Evolutionary conservation across 1,140 invertebrate species (phyloP).

Genomic region (Panulirus ornatus): DNA sequence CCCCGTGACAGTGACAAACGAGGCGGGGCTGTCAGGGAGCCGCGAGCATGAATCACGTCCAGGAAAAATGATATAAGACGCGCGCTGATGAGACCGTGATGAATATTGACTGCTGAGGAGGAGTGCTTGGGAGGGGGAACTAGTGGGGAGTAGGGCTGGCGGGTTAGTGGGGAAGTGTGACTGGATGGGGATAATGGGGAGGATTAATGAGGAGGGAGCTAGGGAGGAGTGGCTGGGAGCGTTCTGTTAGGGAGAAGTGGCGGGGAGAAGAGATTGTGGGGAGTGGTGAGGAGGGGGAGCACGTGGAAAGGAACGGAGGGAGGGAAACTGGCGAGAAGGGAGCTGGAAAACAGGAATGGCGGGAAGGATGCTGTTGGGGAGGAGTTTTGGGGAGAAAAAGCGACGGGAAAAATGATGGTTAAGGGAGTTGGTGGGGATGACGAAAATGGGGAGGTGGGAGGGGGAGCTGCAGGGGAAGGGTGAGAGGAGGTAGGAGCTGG

Average conservation of each 20-base stretch:
- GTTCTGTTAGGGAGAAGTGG: neutral
- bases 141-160: too few relatives aligned
- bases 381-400: neutral
- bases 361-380: neutral
- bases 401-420: neutral
- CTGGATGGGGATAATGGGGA: neutral
- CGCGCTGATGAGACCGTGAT: constrained; percentile 33
- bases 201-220: neutral
- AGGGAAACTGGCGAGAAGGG: neutral
- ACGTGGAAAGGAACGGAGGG: neutral
- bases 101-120: constrained; percentile 28
- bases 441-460: neutral
- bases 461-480: neutral
- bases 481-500: neutral
- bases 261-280: neutral
- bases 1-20: constrained; percentile 30
- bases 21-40: neutral
- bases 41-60: neutral
- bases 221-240: neutral
- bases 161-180: neutral
- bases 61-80: constrained; percentile 35
- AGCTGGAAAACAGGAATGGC: neutral
- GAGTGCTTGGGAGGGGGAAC: too few relatives aligned
- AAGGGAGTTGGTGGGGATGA: neutral
- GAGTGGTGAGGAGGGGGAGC: neutral